phyloP scores from a whole-genome alignment of 1,140 invertebrate species.

The Hydropsyche tenuis region DNA sequence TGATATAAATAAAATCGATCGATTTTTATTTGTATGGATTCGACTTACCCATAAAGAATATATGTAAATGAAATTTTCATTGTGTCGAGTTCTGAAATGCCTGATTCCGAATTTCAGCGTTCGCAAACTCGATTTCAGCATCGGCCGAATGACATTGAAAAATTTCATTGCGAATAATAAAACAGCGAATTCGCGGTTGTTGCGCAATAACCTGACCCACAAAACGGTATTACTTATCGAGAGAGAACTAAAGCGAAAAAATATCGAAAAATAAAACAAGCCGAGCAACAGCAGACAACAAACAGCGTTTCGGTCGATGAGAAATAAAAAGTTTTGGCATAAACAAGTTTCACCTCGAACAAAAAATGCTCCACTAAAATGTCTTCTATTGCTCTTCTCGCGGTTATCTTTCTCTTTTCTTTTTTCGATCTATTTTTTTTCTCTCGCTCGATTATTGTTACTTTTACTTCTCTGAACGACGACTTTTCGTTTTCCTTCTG shows the following conservation, averaged over 20 bases:
- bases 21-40: no score
- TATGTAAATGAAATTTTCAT: no score
- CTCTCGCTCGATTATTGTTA: slow-evolving; percentile 21
- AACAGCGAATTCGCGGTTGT: slow-evolving; percentile 23
- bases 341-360: slow-evolving; percentile 37
- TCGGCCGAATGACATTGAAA: slow-evolving; percentile 15
- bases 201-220: slow-evolving; percentile 37
- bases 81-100: no score
- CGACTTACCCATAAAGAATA: no score
- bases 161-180: neutral
- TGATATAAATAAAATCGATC: no score
- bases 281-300: slow-evolving; percentile 14
- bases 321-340: slow-evolving; percentile 36
- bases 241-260: neutral
- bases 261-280: neutral
- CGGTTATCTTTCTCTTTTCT: neutral
- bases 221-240: slow-evolving; percentile 35
- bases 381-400: slow-evolving; percentile 11
- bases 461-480: slow-evolving; percentile 29
- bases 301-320: slow-evolving; percentile 26
- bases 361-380: slow-evolving; percentile 31
- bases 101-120: no score
- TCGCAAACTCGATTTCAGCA: no score
- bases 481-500: slow-evolving; percentile 22
- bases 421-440: no score